These are phyloP conservation scores for Sphaerophoria taeniata DNA, from an alignment of 2,888 invertebrate genomes.

Conservation along the genomic window DNA sequence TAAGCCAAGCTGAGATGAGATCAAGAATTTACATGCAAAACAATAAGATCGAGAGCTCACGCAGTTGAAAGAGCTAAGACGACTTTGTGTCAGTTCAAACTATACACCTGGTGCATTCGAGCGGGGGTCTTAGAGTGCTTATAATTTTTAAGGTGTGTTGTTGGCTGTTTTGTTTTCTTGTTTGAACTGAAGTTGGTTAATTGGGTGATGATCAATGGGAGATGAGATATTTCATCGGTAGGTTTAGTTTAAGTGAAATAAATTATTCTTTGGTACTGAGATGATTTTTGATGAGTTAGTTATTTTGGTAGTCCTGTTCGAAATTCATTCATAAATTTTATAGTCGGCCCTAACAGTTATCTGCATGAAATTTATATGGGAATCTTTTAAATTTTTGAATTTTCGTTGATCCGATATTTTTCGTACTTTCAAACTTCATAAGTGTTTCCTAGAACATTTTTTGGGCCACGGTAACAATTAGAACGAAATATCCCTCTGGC, in stretches of 20 bases:
- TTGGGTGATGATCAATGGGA: slow-evolving; percentile 73
- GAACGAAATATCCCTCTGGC: too few relatives aligned
- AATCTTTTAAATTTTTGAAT: too few relatives aligned
- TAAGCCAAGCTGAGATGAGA: slow-evolving; percentile 2
- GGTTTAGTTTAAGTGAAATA: slow-evolving; percentile 61
- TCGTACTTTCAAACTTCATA: too few relatives aligned
- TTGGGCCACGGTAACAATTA: too few relatives aligned
- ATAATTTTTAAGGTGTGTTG: neutral
- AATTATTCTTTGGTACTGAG: slow-evolving; percentile 47
- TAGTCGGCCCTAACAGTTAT: too few relatives aligned
- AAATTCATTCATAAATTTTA: slow-evolving; percentile 26
- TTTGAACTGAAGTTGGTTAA: slow-evolving; percentile 42
- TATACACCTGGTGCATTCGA: slow-evolving; percentile 29
- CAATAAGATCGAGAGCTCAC: slow-evolving; percentile 33
- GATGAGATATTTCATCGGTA: slow-evolving; percentile 55
- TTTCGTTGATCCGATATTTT: too few relatives aligned
- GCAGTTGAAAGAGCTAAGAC: slow-evolving; percentile 62
- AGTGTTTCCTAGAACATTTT: too few relatives aligned
- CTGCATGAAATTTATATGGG: too few relatives aligned
- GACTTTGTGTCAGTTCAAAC: slow-evolving; percentile 66
- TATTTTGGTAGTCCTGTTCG: slow-evolving; percentile 52
- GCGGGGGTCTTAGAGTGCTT: slow-evolving; percentile 6
- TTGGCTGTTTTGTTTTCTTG: neutral
- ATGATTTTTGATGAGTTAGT: slow-evolving; percentile 21
- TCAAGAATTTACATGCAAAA: slow-evolving; percentile 3